phyloP scores from a whole-genome alignment of 2,113 vertebrate genomes.

The Mastomys coucha region DNA sequence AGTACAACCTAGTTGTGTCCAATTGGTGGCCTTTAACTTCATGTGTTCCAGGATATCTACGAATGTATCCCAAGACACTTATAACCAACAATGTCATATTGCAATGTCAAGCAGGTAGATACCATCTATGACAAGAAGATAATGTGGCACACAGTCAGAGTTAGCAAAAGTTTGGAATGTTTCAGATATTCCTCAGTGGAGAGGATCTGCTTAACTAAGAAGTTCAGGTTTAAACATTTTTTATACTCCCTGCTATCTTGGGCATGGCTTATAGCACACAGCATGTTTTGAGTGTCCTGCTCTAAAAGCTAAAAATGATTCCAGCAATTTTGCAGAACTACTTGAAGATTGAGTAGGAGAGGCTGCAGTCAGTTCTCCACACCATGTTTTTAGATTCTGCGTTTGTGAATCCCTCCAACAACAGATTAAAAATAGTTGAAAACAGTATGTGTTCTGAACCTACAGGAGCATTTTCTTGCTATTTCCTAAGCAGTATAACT shows the following conservation, averaged over 20 bases:
- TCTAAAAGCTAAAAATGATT: not conserved
- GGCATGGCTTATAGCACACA: accelerated
- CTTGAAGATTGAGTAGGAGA: not conserved
- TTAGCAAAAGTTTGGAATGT: not conserved
- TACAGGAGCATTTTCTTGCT: not conserved
- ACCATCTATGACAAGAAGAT: not conserved
- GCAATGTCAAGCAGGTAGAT: not conserved
- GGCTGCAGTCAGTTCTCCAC: not conserved
- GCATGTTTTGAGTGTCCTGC: not conserved
- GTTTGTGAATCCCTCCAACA: not conserved
- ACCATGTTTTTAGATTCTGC: not conserved
- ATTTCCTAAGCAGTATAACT: not conserved
- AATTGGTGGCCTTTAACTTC: not conserved
- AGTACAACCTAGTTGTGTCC: not conserved
- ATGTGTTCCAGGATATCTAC: not conserved
- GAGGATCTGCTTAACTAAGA: not conserved
- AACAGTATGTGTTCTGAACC: not conserved
- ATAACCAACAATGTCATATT: not conserved
- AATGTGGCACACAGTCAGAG: too few relatives aligned
- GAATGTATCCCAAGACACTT: not conserved
- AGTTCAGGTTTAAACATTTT: not conserved
- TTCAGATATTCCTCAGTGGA: not conserved
- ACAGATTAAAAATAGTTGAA: not conserved
- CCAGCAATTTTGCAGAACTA: not conserved
- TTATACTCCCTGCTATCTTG: not conserved